A percentile compares a stretch with the other conserved stretches of the same genome.
These are phyloP conservation scores for Pantherophis guttatus DNA, from an alignment of 2,113 vertebrate species.

Conservation along the genomic window DNA sequence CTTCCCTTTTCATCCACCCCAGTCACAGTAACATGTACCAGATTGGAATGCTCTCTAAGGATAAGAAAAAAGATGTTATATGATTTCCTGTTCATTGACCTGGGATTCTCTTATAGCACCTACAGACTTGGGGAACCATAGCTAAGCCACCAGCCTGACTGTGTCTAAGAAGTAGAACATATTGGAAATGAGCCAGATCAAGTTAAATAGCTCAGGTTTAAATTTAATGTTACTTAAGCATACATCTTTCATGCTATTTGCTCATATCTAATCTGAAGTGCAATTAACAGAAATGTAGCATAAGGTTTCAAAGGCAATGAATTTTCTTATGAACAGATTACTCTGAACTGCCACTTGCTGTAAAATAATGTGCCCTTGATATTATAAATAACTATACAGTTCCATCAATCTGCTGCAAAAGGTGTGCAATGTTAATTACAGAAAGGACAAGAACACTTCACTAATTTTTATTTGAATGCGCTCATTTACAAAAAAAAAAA, in stretches of 20 bases:
- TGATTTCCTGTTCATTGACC: background rate
- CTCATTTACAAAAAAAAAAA: constrained; percentile 23
- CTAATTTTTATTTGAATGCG: constrained; percentile 44
- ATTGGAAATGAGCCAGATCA: background rate
- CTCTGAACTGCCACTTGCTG: constrained; percentile 22
- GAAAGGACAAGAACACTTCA: constrained; percentile 37
- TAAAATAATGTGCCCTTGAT: constrained; percentile 39
- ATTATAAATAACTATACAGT: constrained; percentile 42
- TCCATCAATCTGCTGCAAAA: constrained; percentile 40
- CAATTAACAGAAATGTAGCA: background rate
- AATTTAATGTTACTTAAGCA: background rate
- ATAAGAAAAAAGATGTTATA: background rate
- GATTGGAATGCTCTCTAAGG: background rate
- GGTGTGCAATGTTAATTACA: constrained; percentile 41
- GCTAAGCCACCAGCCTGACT: background rate
- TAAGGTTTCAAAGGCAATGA: background rate
- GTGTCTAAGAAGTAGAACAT: background rate
- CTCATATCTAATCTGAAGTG: background rate
- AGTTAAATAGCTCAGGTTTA: background rate
- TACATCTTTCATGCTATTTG: background rate
- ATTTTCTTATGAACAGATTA: background rate
- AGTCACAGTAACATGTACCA: background rate
- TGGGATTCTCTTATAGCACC: background rate
- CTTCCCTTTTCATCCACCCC: background rate
- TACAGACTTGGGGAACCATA: background rate